Base-by-base conservation (phyloP, 2,888 invertebrate species). In the Spatulosminthurus flaviceps region DNA sequence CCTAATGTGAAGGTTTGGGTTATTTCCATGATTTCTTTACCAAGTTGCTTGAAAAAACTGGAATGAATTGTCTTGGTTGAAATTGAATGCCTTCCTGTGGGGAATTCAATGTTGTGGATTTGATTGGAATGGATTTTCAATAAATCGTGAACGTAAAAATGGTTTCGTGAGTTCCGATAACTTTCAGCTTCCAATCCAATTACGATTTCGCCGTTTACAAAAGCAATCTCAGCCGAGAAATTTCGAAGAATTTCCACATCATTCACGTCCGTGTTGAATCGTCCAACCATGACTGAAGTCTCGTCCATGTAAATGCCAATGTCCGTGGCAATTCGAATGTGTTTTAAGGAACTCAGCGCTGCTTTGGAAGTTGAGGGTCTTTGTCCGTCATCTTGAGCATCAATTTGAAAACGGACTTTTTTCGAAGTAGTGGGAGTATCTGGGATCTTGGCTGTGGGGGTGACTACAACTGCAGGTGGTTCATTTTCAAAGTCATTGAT, bases 221-320 rank as follows among this genome's bases (percentile, higher is more conserved):
- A 64, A 24, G 64, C 64, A 24, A 64, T 64, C 26, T 64, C 24
- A 13, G 64, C 64, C 24, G 64, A 26, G 26, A 9, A 24, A 24
- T 64, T 5, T 4, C 22, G 64, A 2, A 64, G 24, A 4, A 64
- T 64, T 64, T 64, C 64, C 64, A 64, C 64, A 13, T 64, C 24
- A 16, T 64, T 64, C 24, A 26, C 24, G 24, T 24, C 26, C 22
- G 64, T 9, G 22, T 64, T 26, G 24, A 64, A 26, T 24, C 64
- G 64, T 1, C 64, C 64, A 11, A 64, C 64, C 24, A 26, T 26
- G 22, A 26, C 11, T 22, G 26, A 64, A 1, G 26, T 24, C 26
- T 26, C 26, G 26, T 64, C 64, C 64, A 64, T 24, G 64, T 64
- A 64, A 64, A 64, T 64, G 7, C 64, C 64, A 26, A 64, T 64